Conservation (phyloP, 2,797 vertebrate genomes). For the Huso huso region DNA sequence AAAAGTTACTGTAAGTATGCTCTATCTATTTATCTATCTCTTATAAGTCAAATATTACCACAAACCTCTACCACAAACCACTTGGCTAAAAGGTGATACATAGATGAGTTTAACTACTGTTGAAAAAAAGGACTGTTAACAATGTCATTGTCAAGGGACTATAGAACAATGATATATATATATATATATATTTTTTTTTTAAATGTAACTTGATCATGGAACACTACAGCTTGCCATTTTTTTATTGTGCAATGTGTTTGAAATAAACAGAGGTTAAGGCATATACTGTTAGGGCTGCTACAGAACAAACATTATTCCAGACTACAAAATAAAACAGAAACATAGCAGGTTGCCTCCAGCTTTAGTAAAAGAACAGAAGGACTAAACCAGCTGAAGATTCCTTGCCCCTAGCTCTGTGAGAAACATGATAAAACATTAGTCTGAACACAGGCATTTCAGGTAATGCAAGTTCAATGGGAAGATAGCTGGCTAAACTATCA, state of each 20-base stretch:
- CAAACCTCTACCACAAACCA: too few species aligned
- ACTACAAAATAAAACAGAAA: constrained; percentile 10
- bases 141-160: too few species aligned
- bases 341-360: constrained; percentile 40
- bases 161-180: not conserved
- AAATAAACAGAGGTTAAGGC: constrained; percentile 18
- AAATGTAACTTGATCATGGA: too few species aligned
- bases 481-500: constrained; percentile 40
- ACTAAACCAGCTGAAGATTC: constrained; percentile 53
- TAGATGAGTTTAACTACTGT: too few species aligned
- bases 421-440: constrained; percentile 53
- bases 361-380: constrained; percentile 44
- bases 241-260: constrained; percentile 18
- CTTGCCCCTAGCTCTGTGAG: constrained; percentile 44
- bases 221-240: too few species aligned
- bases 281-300: constrained; percentile 43
- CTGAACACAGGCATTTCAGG: constrained; percentile 40
- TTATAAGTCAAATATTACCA: too few species aligned
- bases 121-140: too few species aligned
- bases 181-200: not conserved
- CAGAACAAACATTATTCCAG: constrained; percentile 18
- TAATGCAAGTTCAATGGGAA: constrained; percentile 29
- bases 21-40: too few species aligned
- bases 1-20: too few species aligned
- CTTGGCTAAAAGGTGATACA: too few species aligned